Percentiles rank a stretch among this genome's conserved stretches.
These are phyloP conservation scores for Micronycteris hirsuta DNA, from an alignment of 2,113 vertebrate genomes.

Conservation along the genomic window DNA sequence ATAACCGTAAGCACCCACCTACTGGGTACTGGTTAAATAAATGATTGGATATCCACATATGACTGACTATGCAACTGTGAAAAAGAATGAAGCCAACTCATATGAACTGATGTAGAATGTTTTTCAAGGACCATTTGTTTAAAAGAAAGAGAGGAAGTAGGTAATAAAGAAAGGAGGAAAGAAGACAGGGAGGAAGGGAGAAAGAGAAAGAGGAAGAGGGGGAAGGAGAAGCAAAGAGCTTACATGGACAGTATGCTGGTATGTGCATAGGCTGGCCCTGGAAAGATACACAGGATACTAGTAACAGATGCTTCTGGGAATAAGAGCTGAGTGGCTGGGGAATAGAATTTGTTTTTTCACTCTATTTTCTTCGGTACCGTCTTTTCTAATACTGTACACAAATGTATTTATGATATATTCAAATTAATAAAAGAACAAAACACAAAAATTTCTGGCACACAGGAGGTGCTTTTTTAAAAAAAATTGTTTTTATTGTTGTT, in stretches of 20 bases:
- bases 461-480: neutral
- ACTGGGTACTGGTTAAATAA: neutral
- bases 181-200: neutral
- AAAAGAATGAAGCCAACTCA: neutral
- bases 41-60: too few species aligned
- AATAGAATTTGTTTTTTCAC: neutral
- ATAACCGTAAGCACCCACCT: neutral
- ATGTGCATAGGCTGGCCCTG: too few species aligned
- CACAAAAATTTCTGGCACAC: neutral
- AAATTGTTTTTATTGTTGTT: too few species aligned
- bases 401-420: neutral
- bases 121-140: neutral
- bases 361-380: neutral
- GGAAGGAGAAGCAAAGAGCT: neutral
- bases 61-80: neutral
- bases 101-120: neutral
- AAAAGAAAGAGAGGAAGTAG: neutral
- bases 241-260: rapidly evolving
- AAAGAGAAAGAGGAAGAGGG: neutral
- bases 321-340: neutral
- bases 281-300: neutral
- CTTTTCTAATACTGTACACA: neutral
- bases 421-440: neutral
- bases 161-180: neutral
- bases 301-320: neutral